A percentile compares a stretch with the other conserved stretches of the same genome.
Conservation (phyloP, 2,888 invertebrate genomes). For the Fragum sueziense region DNA sequence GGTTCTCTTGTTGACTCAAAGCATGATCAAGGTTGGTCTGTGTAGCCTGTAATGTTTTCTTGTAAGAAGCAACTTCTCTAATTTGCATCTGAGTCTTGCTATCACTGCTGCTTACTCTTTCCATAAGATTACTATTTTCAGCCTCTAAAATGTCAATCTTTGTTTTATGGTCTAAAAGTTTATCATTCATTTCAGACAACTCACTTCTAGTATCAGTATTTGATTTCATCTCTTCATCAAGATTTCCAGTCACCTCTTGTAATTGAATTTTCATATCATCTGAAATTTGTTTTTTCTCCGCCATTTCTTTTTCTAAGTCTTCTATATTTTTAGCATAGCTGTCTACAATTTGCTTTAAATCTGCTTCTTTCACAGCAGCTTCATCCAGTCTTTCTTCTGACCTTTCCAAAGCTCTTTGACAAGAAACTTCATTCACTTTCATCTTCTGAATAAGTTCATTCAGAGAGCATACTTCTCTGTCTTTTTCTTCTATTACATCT, state of each 20-base stretch:
- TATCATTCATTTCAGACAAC: conserved; percentile 28
- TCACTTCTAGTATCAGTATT: conserved; percentile 39
- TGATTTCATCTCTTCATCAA: conserved; percentile 44
- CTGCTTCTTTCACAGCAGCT: conserved; percentile 41
- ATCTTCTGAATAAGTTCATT: conserved; percentile 20
- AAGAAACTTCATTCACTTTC: not conserved
- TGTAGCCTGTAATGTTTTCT: not conserved
- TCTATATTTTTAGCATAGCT: conserved; percentile 50
- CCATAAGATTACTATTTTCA: conserved; percentile 10
- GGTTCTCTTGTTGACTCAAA: conserved; percentile 23
- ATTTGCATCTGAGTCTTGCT: not conserved
- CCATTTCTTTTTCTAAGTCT: conserved; percentile 27
- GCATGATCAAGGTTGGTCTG: not conserved
- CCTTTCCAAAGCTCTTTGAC: conserved; percentile 16
- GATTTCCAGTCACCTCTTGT: conserved; percentile 31
- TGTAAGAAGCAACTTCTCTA: not conserved
- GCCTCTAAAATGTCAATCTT: conserved; percentile 27
- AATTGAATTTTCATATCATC: not conserved
- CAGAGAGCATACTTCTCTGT: conserved; percentile 23
- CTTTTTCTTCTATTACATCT: conserved; percentile 5
- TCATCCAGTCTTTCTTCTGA: conserved; percentile 52
- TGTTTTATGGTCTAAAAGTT: conserved; percentile 13
- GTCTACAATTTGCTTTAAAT: conserved; percentile 44
- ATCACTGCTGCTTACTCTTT: not conserved
- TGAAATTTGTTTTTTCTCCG: not conserved